Conservation (phyloP, 2,888 invertebrate species). For the Drosophila pseudotakahashii region DNA sequence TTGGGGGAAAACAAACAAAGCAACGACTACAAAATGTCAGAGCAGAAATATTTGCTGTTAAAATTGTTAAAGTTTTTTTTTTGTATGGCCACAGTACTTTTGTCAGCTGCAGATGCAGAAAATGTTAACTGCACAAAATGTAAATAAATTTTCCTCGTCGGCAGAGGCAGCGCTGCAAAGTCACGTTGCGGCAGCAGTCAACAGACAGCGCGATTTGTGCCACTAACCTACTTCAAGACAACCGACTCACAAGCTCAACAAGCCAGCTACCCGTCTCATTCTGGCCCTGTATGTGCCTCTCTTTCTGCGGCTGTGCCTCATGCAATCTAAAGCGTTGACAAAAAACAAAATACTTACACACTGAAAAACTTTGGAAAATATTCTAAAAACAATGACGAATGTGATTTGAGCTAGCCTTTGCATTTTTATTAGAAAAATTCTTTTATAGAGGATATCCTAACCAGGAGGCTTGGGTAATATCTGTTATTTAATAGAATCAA, state of each 20-base stretch:
- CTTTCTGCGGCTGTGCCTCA: slow-evolving; percentile 36
- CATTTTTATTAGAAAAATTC: slow-evolving; percentile 62
- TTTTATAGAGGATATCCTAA: slow-evolving; percentile 3
- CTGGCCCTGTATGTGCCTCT: slow-evolving; percentile 3
- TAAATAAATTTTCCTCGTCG: slow-evolving; percentile 66
- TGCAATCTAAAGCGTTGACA: slow-evolving; percentile 72
- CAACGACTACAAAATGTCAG: slow-evolving; percentile 64
- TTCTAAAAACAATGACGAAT: slow-evolving; percentile 15
- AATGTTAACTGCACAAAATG: slow-evolving; percentile 68
- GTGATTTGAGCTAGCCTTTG: slow-evolving; percentile 19
- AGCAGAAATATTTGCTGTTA: slow-evolving; percentile 59
- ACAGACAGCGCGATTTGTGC: slow-evolving; percentile 60
- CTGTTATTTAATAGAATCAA: background rate
- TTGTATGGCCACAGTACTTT: slow-evolving; percentile 18
- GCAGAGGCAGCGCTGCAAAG: slow-evolving; percentile 50
- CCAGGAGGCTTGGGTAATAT: background rate
- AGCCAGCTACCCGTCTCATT: slow-evolving; percentile 17
- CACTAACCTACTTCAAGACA: slow-evolving; percentile 76
- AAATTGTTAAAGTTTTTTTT: slow-evolving; percentile 46
- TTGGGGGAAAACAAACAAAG: slow-evolving; percentile 22
- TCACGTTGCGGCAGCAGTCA: slow-evolving; percentile 61
- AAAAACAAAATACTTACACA: slow-evolving; percentile 23
- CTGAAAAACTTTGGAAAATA: slow-evolving; percentile 16
- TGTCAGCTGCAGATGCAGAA: slow-evolving; percentile 64
- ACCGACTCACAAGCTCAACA: slow-evolving; percentile 30